Evolutionary conservation across 2,797 vertebrate genomes (phyloP).

Genomic region (Carduelis carduelis): DNA sequence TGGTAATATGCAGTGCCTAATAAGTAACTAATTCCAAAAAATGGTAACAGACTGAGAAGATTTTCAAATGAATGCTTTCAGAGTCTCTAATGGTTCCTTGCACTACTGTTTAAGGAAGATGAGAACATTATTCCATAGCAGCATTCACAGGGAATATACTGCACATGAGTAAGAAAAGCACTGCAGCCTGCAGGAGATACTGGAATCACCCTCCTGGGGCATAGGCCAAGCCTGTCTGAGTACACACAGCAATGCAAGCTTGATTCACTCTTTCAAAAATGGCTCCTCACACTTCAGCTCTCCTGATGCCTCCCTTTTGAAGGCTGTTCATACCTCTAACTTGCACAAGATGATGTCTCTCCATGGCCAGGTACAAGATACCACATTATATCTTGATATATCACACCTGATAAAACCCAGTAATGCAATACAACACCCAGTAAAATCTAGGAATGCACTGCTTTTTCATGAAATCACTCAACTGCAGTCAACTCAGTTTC

Average conservation of each 20-base stretch:
- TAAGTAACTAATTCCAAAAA: not conserved
- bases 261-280: not conserved
- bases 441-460: not conserved
- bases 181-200: not conserved
- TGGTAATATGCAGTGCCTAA: not conserved
- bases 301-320: not conserved
- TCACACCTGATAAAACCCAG: not conserved
- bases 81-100: not conserved
- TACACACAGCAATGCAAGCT: not conserved
- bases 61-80: not conserved
- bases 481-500: not conserved
- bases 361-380: not conserved
- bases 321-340: not conserved
- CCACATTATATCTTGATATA: not conserved
- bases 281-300: not conserved
- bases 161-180: not conserved
- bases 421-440: not conserved
- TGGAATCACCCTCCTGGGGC: not conserved
- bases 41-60: not conserved
- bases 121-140: not conserved
- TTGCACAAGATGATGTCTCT: not conserved
- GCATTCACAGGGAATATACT: not conserved
- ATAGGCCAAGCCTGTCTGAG: not conserved
- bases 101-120: not conserved
- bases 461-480: not conserved